Evolutionary conservation across 1,140 invertebrate species (phyloP).

Genomic region (Neodiprion fabricii): DNA sequence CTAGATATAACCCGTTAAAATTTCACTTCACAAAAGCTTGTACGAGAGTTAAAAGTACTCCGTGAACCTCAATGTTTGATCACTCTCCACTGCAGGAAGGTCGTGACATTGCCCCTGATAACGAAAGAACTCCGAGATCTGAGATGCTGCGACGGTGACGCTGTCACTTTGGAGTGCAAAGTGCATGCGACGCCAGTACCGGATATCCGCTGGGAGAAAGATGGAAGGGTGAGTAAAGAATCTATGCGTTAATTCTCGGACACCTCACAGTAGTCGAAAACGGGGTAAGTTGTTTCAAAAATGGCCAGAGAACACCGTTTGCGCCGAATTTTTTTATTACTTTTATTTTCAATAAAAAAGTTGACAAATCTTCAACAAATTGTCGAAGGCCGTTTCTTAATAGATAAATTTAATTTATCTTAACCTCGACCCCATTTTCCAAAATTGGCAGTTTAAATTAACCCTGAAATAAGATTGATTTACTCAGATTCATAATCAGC

Average conservation of each 20-base stretch:
- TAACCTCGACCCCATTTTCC: neutral
- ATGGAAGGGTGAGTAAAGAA: constrained; percentile 69
- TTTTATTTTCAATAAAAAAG: too few relatives aligned
- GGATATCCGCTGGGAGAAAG: constrained; percentile 81
- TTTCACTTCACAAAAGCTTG: too few relatives aligned
- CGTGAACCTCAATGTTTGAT: constrained; percentile 7
- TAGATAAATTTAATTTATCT: neutral
- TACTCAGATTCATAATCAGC: neutral
- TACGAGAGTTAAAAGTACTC: too few relatives aligned
- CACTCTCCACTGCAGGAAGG: constrained; percentile 62
- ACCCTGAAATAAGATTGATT: constrained; percentile 1
- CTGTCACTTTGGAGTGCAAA: constrained; percentile 77
- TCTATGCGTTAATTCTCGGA: neutral
- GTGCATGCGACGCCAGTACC: constrained; percentile 70
- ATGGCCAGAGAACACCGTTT: too few relatives aligned
- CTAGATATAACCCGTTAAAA: too few relatives aligned
- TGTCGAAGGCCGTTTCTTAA: too few relatives aligned
- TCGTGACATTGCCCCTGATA: constrained; percentile 77
- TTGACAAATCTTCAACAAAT: too few relatives aligned
- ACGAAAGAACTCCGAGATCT: constrained; percentile 74
- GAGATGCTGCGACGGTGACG: constrained; percentile 82
- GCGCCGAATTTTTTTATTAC: too few relatives aligned
- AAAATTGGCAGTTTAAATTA: neutral
- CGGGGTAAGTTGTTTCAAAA: too few relatives aligned
- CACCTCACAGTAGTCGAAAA: too few relatives aligned